A percentile compares a stretch with the other conserved stretches of the same genome.
These are phyloP conservation scores for Pseudoatta argentina DNA, from an alignment of 1,140 invertebrate species.

Conservation along the genomic window DNA sequence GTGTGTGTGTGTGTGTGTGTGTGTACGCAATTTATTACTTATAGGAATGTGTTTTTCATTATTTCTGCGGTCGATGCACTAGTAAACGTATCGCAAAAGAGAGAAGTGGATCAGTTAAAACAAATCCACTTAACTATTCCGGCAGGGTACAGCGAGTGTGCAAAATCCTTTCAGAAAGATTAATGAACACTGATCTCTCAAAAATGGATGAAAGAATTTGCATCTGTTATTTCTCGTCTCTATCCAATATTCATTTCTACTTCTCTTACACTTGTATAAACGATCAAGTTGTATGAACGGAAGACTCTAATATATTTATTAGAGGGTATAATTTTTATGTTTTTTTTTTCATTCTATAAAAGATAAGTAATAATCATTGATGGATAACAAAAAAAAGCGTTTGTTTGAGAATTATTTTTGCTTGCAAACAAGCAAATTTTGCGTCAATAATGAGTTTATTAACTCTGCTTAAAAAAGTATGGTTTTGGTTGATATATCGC, in stretches of 20 bases:
- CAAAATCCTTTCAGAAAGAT: slow-evolving; percentile 38
- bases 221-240: background rate
- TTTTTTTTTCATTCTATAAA: background rate
- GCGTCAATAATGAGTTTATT: background rate
- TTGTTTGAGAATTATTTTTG: too few species aligned
- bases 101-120: slow-evolving; percentile 37
- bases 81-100: slow-evolving; percentile 11
- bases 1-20: too few species aligned
- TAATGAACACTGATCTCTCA: slow-evolving; percentile 24
- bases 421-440: background rate
- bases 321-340: background rate
- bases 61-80: background rate
- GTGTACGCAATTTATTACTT: too few species aligned
- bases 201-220: slow-evolving; percentile 29
- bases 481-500: background rate
- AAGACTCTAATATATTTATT: background rate
- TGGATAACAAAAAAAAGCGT: background rate
- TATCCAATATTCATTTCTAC: slow-evolving; percentile 16
- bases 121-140: slow-evolving; percentile 4
- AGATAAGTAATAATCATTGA: background rate
- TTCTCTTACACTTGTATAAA: background rate
- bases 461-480: background rate
- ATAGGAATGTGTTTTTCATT: too few species aligned
- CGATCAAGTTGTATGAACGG: background rate
- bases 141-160: background rate